Percentiles rank a stretch among this genome's conserved stretches.
phyloP scores from a whole-genome alignment of 2,113 vertebrate genomes.

The rat (Rattus norvegicus) region DNA sequence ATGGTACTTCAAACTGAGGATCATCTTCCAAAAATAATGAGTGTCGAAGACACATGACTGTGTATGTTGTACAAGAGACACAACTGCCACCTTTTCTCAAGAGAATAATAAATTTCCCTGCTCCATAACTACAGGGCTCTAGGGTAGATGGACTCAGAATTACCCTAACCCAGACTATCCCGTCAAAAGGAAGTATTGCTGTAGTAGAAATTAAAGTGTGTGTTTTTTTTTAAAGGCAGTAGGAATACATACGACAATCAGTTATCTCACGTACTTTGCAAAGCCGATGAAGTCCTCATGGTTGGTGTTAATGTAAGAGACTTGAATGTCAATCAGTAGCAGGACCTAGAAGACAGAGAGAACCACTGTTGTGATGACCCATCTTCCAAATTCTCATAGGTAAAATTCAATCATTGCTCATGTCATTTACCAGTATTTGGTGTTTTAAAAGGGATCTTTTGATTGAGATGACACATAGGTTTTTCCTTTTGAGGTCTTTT shows the following conservation, averaged over 20 bases:
- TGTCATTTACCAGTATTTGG: background rate
- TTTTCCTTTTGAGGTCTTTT: slow-evolving; percentile 18
- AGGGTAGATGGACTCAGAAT: background rate
- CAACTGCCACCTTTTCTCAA: background rate
- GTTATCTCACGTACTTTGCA: slow-evolving; percentile 89
- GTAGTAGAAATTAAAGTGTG: background rate
- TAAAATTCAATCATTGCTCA: slow-evolving; percentile 27
- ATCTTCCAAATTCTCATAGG: background rate
- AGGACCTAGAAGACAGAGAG: slow-evolving; percentile 86
- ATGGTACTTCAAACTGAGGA: background rate
- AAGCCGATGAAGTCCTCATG: slow-evolving; percentile 98
- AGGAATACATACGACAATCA: background rate
- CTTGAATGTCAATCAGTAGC: slow-evolving; percentile 94
- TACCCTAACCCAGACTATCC: background rate
- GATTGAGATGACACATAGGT: background rate
- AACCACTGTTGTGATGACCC: slow-evolving; percentile 13
- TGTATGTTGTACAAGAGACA: background rate
- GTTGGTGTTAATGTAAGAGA: slow-evolving; percentile 97
- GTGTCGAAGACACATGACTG: background rate
- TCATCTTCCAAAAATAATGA: slow-evolving; percentile 36
- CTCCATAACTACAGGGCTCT: background rate
- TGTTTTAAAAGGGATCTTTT: slow-evolving; percentile 42
- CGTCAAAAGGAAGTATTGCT: background rate
- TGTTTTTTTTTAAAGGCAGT: background rate
- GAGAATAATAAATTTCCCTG: background rate